Conservation (phyloP, 37 sponge, comb jelly and placozoan genomes). For the Beroe forskalii region DNA sequence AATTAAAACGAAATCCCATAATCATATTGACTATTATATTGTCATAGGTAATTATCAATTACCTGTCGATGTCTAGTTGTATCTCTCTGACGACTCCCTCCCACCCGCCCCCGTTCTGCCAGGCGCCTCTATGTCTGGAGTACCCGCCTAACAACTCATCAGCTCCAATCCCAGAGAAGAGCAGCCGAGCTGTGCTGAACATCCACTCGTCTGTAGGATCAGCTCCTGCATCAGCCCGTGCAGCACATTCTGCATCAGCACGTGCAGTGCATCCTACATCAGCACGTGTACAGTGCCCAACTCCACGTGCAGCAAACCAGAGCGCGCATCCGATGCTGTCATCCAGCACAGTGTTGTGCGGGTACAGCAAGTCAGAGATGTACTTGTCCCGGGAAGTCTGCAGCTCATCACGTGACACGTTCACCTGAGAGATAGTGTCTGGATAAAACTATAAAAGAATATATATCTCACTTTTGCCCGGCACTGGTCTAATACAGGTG, state of each 20-base stretch:
- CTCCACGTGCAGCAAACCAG: conserved; percentile 94
- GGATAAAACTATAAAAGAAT: too few relatives aligned
- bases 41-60: too few relatives aligned
- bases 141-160: conserved; percentile 94
- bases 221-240: conserved; percentile 25
- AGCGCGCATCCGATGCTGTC: conserved; percentile 98
- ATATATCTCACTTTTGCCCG: too few relatives aligned
- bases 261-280: neutral
- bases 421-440: neutral
- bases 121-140: conserved; percentile 79
- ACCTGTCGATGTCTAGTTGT: conserved; percentile 80
- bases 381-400: conserved; percentile 65
- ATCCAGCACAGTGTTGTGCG: conserved; percentile 88
- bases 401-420: conserved; percentile 42
- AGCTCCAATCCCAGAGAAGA: conserved; percentile 87
- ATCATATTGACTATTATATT: too few relatives aligned
- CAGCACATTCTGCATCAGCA: neutral
- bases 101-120: conserved; percentile 71
- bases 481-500: too few relatives aligned
- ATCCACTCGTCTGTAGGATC: neutral
- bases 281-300: conserved; percentile 67
- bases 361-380: conserved; percentile 82
- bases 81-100: conserved; percentile 77
- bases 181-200: conserved; percentile 52
- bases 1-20: too few relatives aligned